Conservation (phyloP, 2,888 invertebrate species). For the Coecobrya sp. region DNA sequence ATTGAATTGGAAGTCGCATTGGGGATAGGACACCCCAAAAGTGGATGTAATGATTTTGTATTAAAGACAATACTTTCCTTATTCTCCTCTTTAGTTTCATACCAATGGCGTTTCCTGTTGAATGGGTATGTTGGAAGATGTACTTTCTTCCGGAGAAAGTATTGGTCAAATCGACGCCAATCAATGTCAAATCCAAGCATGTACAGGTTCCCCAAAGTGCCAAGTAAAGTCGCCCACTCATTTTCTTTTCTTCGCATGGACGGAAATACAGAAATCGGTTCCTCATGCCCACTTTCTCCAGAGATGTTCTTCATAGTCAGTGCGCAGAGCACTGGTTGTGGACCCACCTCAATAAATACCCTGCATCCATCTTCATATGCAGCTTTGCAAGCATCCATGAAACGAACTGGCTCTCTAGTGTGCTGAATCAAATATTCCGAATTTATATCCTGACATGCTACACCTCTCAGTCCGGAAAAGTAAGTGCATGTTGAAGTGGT, state of each 20-base stretch:
- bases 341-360: slow-evolving; percentile 82
- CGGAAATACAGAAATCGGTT: slow-evolving; percentile 61
- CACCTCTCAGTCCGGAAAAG: slow-evolving; percentile 75
- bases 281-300: slow-evolving; percentile 33
- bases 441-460: slow-evolving; percentile 49
- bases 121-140: slow-evolving; percentile 83
- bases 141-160: slow-evolving; percentile 49
- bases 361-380: slow-evolving; percentile 66
- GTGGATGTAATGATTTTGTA: slow-evolving; percentile 76
- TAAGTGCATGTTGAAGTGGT: slow-evolving; percentile 69
- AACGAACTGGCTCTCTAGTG: slow-evolving; percentile 75
- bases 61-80: slow-evolving; percentile 33
- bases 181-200: slow-evolving; percentile 77
- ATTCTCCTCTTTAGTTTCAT: slow-evolving; percentile 37
- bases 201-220: slow-evolving; percentile 73
- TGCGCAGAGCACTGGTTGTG: slow-evolving; percentile 80
- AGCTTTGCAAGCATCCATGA: slow-evolving; percentile 63
- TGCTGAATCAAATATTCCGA: slow-evolving; percentile 79
- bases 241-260: slow-evolving; percentile 75
- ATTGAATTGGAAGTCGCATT: slow-evolving; percentile 72
- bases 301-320: slow-evolving; percentile 69
- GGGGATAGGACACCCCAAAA: slow-evolving; percentile 76
- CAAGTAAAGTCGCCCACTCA: slow-evolving; percentile 75
- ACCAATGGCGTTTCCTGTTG: slow-evolving; percentile 77
- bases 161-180: slow-evolving; percentile 77